These are phyloP conservation scores for Myotis findleyi DNA, from an alignment of 2,797 vertebrate genomes.

Conservation along the genomic window DNA sequence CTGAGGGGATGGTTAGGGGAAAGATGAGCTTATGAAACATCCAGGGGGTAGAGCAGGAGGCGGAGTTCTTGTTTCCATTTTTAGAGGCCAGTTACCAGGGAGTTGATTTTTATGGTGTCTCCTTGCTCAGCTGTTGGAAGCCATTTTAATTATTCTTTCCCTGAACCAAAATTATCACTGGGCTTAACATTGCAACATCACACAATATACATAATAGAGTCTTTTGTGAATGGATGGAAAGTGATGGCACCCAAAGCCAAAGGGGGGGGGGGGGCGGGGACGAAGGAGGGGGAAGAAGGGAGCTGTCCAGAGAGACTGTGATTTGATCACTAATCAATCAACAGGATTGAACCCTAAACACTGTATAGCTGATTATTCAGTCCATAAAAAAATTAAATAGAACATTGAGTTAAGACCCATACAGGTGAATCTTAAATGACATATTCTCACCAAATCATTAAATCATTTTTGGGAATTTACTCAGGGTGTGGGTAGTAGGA, in stretches of 20 bases:
- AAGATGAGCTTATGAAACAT: neutral
- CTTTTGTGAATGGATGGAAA: neutral
- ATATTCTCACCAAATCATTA: neutral
- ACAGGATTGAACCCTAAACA: neutral
- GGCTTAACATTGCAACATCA: neutral
- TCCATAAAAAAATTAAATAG: neutral
- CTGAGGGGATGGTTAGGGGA: neutral
- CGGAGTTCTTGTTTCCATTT: neutral
- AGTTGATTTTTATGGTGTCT: neutral
- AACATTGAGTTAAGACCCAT: neutral
- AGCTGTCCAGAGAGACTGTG: neutral
- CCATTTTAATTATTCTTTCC: neutral
- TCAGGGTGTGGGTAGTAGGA: neutral
- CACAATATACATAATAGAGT: neutral
- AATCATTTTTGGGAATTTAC: neutral
- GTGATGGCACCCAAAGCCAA: neutral
- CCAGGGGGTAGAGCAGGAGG: neutral
- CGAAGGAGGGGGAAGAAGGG: too few relatives aligned
- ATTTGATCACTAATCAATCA: neutral
- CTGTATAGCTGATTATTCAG: neutral
- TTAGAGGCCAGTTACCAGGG: neutral
- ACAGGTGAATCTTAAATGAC: neutral
- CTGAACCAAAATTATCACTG: neutral
- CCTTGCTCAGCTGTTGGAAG: neutral
- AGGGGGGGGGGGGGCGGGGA: fast-evolving